These are phyloP conservation scores for Ischnus inquisitorius DNA, from an alignment of 2,888 invertebrate genomes.

Conservation along the genomic window DNA sequence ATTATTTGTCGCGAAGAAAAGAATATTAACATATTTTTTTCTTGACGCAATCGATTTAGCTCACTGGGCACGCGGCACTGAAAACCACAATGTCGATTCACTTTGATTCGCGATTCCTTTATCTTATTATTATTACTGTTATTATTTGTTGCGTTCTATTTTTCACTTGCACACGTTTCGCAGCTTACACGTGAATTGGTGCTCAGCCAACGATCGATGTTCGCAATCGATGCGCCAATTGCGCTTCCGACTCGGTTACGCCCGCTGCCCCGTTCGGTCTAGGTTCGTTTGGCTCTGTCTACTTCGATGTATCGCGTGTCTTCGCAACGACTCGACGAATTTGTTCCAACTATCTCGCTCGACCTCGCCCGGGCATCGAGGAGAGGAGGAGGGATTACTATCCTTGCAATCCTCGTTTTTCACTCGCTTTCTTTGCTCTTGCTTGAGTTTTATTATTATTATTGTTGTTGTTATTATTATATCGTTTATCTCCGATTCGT, in stretches of 20 bases:
- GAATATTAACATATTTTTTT: neutral
- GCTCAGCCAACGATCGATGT: neutral
- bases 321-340: neutral
- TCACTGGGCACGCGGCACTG: too few species aligned
- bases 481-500: conserved; percentile 39
- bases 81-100: too few species aligned
- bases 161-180: neutral
- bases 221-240: neutral
- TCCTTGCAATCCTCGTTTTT: conserved; percentile 33
- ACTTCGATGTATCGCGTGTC: neutral
- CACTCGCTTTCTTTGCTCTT: conserved; percentile 7
- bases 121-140: too few species aligned
- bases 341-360: conserved; percentile 11
- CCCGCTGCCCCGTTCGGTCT: neutral
- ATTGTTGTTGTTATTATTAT: neutral
- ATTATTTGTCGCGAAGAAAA: neutral
- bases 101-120: too few species aligned
- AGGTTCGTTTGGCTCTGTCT: neutral
- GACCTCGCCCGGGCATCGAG: conserved; percentile 15
- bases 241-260: neutral
- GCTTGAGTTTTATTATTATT: conserved; percentile 36
- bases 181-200: neutral
- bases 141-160: neutral
- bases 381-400: neutral
- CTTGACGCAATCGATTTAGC: neutral